phyloP scores from a whole-genome alignment of 2,888 invertebrate genomes.

The Myathropa florea region DNA sequence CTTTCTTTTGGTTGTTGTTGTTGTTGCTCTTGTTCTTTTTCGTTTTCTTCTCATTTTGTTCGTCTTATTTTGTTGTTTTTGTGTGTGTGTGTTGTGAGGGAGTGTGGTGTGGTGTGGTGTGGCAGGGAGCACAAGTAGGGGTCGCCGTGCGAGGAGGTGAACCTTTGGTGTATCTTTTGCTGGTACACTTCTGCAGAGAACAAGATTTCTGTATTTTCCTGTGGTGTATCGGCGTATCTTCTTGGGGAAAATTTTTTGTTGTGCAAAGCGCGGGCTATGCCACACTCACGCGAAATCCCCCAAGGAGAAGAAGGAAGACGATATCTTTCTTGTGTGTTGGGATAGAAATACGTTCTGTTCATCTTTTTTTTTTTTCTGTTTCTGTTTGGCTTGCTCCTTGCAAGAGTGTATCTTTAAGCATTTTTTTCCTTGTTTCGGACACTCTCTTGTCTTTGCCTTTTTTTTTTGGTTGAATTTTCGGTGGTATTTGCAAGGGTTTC shows the following conservation, averaged over 20 bases:
- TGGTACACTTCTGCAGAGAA: conserved; percentile 26
- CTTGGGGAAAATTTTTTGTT: conserved; percentile 63
- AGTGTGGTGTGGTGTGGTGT: neutral
- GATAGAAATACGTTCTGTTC: conserved; percentile 1
- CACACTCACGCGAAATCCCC: conserved; percentile 67
- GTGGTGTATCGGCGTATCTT: conserved; percentile 26
- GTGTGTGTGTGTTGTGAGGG: neutral
- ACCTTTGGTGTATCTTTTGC: conserved; percentile 18
- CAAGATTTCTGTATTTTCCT: neutral
- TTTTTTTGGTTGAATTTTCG: conserved; percentile 31
- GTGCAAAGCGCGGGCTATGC: conserved; percentile 66
- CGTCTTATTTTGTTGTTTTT: conserved; percentile 35
- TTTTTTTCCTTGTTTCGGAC: conserved; percentile 37
- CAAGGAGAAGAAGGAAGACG: conserved; percentile 71
- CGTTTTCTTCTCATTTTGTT: too few species aligned
- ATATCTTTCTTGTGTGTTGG: conserved; percentile 65
- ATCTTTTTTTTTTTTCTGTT: neutral
- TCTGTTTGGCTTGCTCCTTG: conserved; percentile 45
- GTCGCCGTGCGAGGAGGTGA: neutral
- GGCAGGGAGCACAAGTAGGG: neutral
- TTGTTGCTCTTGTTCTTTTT: too few species aligned
- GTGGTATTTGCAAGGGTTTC: conserved; percentile 66
- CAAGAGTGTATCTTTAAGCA: conserved; percentile 44
- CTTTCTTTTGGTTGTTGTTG: conserved; percentile 55
- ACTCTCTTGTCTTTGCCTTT: conserved; percentile 31